Percentiles rank a stretch among this genome's conserved stretches.
phyloP scores from a whole-genome alignment of 2,113 vertebrate species.

The Hemibagrus wyckioides region DNA sequence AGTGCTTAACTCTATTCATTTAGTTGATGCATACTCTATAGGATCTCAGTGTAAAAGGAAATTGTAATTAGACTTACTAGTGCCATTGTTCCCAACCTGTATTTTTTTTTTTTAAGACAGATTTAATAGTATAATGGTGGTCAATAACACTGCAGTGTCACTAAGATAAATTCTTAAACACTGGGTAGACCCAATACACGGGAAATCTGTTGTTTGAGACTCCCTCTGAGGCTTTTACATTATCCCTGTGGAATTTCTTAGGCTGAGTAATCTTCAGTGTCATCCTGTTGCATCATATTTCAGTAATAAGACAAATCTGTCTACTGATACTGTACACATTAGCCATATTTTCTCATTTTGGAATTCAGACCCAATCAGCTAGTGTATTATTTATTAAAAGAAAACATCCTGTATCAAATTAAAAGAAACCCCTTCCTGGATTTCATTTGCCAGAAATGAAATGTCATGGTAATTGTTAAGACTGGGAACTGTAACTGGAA shows the following conservation, averaged over 20 bases:
- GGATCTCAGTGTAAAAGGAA: not conserved
- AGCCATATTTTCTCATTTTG: not conserved
- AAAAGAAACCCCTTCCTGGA: not conserved
- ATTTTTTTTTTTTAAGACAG: not conserved
- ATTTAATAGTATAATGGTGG: not conserved
- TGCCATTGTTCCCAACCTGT: not conserved
- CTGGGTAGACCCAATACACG: not conserved
- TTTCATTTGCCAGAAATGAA: not conserved
- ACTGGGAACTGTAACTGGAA: not conserved
- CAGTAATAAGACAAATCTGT: conserved; percentile 11
- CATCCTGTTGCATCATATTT: conserved; percentile 8
- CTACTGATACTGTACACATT: not conserved
- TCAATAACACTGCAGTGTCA: not conserved
- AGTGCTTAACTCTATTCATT: not conserved
- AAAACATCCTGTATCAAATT: not conserved
- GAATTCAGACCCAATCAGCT: not conserved
- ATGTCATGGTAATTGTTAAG: not conserved
- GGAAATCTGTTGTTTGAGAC: conserved; percentile 12
- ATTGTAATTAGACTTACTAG: not conserved
- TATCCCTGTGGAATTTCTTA: not conserved
- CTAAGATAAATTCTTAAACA: not conserved
- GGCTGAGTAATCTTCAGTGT: not conserved
- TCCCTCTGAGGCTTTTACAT: conserved; percentile 1
- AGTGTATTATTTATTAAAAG: not conserved
- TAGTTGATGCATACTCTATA: not conserved